Conservation (phyloP, 2,113 vertebrate species). For the Phodopus roborovskii region DNA sequence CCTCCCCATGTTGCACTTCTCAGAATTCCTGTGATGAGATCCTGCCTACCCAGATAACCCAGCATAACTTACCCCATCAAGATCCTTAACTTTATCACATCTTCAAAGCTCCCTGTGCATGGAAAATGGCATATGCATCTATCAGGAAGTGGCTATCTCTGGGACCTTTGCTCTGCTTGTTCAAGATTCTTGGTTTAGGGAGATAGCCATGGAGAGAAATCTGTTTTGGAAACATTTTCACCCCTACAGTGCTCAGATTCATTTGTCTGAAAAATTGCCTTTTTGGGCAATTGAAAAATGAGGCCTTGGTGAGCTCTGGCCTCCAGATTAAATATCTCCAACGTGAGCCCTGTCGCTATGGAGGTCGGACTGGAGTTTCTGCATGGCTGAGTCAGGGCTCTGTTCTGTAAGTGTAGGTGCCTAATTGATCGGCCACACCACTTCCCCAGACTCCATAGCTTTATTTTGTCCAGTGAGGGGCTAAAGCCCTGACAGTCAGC, state of each 20-base stretch:
- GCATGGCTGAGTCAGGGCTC: accelerated
- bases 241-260: not conserved
- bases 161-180: accelerated
- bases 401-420: accelerated
- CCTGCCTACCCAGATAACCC: not conserved
- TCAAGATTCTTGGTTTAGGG: not conserved
- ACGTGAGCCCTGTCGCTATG: not conserved
- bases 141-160: not conserved
- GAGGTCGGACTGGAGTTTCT: not conserved
- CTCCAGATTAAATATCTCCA: not conserved
- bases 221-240: constrained; percentile 25
- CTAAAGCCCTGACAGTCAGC: no score
- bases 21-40: not conserved
- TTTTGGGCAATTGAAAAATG: constrained; percentile 6
- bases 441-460: not conserved
- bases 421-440: accelerated
- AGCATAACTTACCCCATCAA: not conserved
- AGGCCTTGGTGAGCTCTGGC: not conserved
- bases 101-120: not conserved
- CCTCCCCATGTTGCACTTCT: not conserved
- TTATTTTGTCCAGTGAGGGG: not conserved
- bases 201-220: not conserved
- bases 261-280: constrained; percentile 36
- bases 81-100: not conserved
- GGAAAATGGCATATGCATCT: accelerated